Conservation (phyloP, 2,797 vertebrate species). For the Eleutherodactylus coqui region DNA sequence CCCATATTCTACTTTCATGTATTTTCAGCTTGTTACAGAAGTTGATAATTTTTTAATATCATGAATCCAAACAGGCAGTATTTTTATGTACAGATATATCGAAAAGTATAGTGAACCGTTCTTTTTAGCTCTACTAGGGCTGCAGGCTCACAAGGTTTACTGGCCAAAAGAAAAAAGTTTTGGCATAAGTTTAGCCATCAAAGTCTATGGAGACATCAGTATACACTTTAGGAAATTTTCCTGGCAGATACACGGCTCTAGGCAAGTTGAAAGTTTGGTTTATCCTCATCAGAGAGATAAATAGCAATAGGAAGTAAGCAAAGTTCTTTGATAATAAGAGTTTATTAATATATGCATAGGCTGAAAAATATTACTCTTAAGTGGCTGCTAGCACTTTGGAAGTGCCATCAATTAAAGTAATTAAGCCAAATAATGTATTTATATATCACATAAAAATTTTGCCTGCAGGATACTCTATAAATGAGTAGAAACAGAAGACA, state of each 20-base stretch:
- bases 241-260: neutral
- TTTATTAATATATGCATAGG: conserved; percentile 39
- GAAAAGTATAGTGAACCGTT: neutral
- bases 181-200: neutral
- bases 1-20: neutral
- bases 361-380: conserved; percentile 43
- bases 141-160: neutral
- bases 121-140: neutral
- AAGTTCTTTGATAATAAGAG: neutral
- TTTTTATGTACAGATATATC: neutral
- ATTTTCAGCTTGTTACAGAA: neutral
- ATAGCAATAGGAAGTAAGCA: conserved; percentile 21
- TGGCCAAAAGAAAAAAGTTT: neutral
- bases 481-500: conserved; percentile 28
- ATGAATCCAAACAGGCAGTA: too few species aligned
- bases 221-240: neutral
- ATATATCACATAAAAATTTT: conserved; percentile 39
- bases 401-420: conserved; percentile 53
- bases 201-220: neutral
- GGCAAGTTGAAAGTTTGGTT: neutral
- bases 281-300: conserved; percentile 12
- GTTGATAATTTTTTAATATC: neutral
- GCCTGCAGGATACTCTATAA: conserved; percentile 34
- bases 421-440: conserved; percentile 53
- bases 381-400: conserved; percentile 33